These are phyloP conservation scores for Alces alces DNA, from an alignment of 2,113 vertebrate genomes.

Conservation along the genomic window DNA sequence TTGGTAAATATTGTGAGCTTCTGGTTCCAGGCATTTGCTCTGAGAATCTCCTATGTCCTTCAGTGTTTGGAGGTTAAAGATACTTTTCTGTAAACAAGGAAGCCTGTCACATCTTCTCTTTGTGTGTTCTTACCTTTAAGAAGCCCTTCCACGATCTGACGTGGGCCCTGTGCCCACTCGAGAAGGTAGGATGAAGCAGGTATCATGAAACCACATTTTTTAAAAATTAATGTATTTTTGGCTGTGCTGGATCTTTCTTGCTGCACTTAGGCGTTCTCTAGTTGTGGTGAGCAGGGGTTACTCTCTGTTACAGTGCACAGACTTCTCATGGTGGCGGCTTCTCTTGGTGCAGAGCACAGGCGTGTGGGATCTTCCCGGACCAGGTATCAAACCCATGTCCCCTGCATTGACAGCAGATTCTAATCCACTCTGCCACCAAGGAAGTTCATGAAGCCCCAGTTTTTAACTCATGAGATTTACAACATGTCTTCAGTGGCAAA, in stretches of 20 bases:
- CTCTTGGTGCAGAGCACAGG: neutral
- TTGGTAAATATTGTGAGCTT: slow-evolving; percentile 29
- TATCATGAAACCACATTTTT: neutral
- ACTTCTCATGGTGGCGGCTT: neutral
- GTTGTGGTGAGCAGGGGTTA: neutral
- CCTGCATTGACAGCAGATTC: neutral
- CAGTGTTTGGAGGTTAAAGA: neutral
- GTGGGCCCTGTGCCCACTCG: neutral
- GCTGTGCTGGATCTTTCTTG: neutral
- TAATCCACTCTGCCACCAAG: neutral
- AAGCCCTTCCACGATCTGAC: neutral
- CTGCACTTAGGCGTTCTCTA: neutral
- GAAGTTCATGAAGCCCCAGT: neutral
- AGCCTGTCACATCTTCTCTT: neutral
- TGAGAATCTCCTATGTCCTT: neutral
- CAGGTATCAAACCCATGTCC: neutral
- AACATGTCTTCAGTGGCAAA: neutral
- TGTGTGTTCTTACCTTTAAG: neutral
- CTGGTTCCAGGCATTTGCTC: neutral
- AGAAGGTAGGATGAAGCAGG: neutral
- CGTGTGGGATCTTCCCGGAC: neutral
- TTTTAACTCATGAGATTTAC: neutral
- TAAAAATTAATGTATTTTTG: neutral
- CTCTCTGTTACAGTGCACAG: neutral
- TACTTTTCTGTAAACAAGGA: neutral